Evolutionary conservation across 2,113 vertebrate genomes (phyloP), one percentile per base, ranked within the genome.

Genomic region (Pterocles gutturalis): DNA sequence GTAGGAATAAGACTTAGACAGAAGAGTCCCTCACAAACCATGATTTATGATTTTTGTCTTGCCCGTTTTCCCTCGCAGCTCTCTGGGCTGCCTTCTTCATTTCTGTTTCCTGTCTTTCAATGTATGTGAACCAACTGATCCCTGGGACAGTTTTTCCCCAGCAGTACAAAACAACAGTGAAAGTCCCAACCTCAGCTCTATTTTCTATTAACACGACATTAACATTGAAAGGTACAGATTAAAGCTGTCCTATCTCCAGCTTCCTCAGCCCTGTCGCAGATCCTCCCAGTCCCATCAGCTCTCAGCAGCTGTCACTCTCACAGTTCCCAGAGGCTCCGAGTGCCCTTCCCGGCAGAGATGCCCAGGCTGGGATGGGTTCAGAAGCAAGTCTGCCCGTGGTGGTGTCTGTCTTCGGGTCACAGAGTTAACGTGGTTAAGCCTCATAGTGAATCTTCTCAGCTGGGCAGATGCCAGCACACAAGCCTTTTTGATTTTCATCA

Each of bases 401-500:
- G 43, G 19, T 38, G 0, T 9, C 34, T n/a, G 77, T 2, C 64
- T 36, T 62, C 28, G 11, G n/a, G 14, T 41, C 34, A 25, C 58
- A 69, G 54, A 33, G 65, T 6, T 2, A 12, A 12, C 18, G 0
- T 5, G 13, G 6, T 5, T 45, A 14, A 82, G 3, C 15, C 60
- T 36, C 31, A 9, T 2, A n/a, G 22, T 29, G 64, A 58, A 18
- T 54, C 36, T 43, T 31, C n/a, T 36, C 58, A 28, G 60, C 46
- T n/a, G 0, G 5, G 25, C 82, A 48, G 61, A 38, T 55, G 25
- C 11, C 88, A 67, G 61, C 33, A 7, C 33, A 33, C 25, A 12
- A 18, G 34, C 49, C 7, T 25, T 20, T 41, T 20, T 2, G 0
- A 0, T 20, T 46, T 22, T 11, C 3, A 2, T 12, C 1, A 2